phyloP scores from a whole-genome alignment of 1,140 invertebrate genomes.

The Hycleus cichorii region DNA sequence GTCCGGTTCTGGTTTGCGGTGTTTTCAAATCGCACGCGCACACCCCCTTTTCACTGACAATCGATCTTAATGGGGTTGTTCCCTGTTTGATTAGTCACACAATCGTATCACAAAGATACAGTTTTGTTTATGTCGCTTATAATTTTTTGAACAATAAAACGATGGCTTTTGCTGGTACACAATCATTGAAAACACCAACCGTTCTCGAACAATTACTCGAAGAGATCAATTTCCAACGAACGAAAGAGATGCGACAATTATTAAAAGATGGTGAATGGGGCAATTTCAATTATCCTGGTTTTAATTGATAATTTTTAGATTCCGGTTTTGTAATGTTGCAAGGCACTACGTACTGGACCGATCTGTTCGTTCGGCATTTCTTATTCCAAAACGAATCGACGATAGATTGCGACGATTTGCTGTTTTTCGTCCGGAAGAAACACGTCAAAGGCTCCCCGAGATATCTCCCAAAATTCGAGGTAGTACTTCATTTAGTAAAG shows the following conservation, averaged over 20 bases:
- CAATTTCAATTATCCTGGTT: background rate
- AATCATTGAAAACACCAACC: slow-evolving; percentile 58
- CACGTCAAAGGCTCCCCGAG: slow-evolving; percentile 77
- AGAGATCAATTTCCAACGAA: slow-evolving; percentile 84
- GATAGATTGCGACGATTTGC: slow-evolving; percentile 87
- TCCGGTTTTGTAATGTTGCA: slow-evolving; percentile 84
- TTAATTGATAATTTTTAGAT: slow-evolving; percentile 51
- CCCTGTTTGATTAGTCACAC: slow-evolving; percentile 15
- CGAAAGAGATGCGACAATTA: slow-evolving; percentile 80
- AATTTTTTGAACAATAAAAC: slow-evolving; percentile 6
- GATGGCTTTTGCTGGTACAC: slow-evolving; percentile 50
- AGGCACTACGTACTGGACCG: slow-evolving; percentile 92
- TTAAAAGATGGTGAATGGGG: slow-evolving; percentile 65
- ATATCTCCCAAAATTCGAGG: slow-evolving; percentile 83
- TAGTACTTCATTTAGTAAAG: slow-evolving; percentile 37
- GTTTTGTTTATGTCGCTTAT: background rate
- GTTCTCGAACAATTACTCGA: slow-evolving; percentile 76
- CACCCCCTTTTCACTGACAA: background rate
- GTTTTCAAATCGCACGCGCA: slow-evolving; percentile 2
- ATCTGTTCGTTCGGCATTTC: slow-evolving; percentile 91
- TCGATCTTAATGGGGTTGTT: slow-evolving; percentile 9
- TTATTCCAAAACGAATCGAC: slow-evolving; percentile 74
- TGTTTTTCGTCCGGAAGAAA: slow-evolving; percentile 93
- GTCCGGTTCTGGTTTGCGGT: too few species aligned
- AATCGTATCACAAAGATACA: too few species aligned